Evolutionary conservation across 2,113 vertebrate species (phyloP), one percentile per base, ranked within the genome.

Genomic region (Caranx melampygus): DNA sequence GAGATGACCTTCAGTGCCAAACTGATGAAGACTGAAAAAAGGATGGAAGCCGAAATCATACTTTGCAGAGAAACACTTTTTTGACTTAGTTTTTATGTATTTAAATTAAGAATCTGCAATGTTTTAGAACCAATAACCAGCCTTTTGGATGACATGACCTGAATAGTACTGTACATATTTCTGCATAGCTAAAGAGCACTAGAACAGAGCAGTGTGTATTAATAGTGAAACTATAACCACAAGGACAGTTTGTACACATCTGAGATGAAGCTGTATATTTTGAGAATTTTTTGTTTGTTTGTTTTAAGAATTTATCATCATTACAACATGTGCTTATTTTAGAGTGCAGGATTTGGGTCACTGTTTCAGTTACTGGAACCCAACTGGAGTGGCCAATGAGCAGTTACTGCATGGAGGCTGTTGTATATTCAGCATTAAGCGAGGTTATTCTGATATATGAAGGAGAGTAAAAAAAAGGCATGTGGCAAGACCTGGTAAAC

Each of bases 1-100:
- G 52, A 47, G 10, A 31, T 16, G 6, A 45, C 44, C 47, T 35
- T 52, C 44, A 18, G 16, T 7, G 44, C 0, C 37, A 40, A 45
- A 77, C 45, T 15, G 47, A 67, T 44, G 55, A 61, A 37, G 42
- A 77, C 42, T 49, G 8, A n/a, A 13, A 57, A 35, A 14, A 45
- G 14, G 54, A 14, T 16, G 16, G 6, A 47, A 47, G 12, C 37
- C 51, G 21, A 33, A 21, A 65, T 45, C 42, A 49, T 16, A 75
- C 5, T 51, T 44, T 10, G 34, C 6, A 54, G 18, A 61, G 18
- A 61, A 6, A 49, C 20, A 2, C 20, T 49, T 49, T 16, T 18
- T 49, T 49, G 20, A 49, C 15, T 49, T 49, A 49, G 4, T 26
- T 26, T 26, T 26, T 26, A 26, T 26, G 26, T 26, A 40, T n/a